phyloP scores from a whole-genome alignment of 1,140 invertebrate species.

The Lepidurus packardi region DNA sequence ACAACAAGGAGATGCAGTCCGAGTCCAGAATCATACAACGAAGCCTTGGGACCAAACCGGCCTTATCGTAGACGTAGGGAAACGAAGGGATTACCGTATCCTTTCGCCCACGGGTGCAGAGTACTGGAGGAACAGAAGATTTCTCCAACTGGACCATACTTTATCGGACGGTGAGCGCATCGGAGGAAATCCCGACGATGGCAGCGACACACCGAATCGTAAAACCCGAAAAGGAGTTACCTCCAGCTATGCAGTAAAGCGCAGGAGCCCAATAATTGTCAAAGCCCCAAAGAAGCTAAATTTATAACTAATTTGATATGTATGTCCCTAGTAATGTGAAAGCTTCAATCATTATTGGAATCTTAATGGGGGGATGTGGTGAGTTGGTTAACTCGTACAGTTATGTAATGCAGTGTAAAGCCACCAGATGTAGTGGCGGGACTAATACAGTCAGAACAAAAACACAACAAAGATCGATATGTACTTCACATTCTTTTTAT shows the following conservation, averaged over 20 bases:
- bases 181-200: neutral
- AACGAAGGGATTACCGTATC: neutral
- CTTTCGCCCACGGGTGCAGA: too few species aligned
- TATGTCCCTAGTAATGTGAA: neutral
- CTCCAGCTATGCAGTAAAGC: neutral
- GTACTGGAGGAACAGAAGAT: too few species aligned
- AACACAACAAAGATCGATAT: too few species aligned
- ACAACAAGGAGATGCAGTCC: neutral
- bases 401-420: too few species aligned
- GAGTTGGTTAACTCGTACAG: too few species aligned
- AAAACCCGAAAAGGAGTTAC: neutral
- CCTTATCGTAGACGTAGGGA: neutral
- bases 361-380: too few species aligned
- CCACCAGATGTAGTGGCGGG: too few species aligned
- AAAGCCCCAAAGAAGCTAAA: neutral
- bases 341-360: too few species aligned
- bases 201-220: too few species aligned
- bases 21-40: neutral
- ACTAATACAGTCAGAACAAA: too few species aligned
- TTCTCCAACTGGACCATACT: too few species aligned
- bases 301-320: neutral
- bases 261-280: neutral
- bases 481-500: too few species aligned
- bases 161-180: neutral
- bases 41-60: constrained; percentile 7